Percentiles rank a stretch among this genome's conserved stretches.
phyloP scores from a whole-genome alignment of 2,888 invertebrate species.

The Lathronympha strigana region DNA sequence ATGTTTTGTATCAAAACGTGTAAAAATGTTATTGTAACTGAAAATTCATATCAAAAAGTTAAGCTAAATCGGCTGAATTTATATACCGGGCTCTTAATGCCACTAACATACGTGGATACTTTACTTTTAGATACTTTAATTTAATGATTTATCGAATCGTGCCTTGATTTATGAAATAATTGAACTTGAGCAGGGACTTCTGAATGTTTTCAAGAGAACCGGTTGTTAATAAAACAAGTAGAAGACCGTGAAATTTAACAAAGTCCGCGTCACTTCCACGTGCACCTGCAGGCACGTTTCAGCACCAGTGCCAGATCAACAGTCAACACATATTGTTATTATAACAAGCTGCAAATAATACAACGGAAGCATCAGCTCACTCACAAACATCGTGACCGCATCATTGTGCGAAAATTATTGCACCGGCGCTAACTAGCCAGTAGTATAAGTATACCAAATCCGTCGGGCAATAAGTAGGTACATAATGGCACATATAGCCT shows the following conservation, averaged over 20 bases:
- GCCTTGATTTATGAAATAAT: not conserved
- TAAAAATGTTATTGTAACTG: too few relatives aligned
- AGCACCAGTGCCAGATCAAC: conserved; percentile 31
- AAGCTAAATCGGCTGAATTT: too few relatives aligned
- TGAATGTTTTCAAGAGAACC: conserved; percentile 26
- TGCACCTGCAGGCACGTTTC: conserved; percentile 33
- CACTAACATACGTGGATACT: too few relatives aligned
- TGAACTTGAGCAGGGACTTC: not conserved
- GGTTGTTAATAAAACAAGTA: conserved; percentile 23
- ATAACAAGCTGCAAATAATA: conserved; percentile 16
- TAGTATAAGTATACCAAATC: not conserved
- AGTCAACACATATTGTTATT: conserved; percentile 39
- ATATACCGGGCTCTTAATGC: too few relatives aligned
- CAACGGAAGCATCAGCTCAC: conserved; percentile 28
- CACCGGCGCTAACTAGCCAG: conserved; percentile 23
- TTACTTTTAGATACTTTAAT: too few relatives aligned
- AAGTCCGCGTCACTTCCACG: conserved; percentile 22
- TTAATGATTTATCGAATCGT: not conserved
- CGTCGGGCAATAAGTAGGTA: conserved; percentile 11
- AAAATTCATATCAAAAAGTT: too few relatives aligned
- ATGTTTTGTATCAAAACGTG: too few relatives aligned
- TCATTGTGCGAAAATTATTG: conserved; percentile 35
- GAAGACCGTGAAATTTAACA: conserved; percentile 31
- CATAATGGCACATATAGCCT: conserved; percentile 15
- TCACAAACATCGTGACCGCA: conserved; percentile 33